Conservation (phyloP, 2,797 vertebrate genomes). For the Lacerta viridis region DNA sequence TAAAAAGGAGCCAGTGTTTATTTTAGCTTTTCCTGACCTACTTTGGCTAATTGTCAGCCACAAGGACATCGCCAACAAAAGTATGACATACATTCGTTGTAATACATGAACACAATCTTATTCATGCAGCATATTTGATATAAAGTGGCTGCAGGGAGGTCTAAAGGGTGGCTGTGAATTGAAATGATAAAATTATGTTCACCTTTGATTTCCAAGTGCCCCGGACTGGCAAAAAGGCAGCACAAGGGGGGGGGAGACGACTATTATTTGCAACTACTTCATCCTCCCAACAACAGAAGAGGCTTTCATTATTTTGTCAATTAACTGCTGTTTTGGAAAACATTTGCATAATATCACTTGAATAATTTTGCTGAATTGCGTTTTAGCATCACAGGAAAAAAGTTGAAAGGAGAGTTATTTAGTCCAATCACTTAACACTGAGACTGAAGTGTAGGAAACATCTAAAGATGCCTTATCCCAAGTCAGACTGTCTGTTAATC, state of each 20-base stretch:
- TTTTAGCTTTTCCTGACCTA: constrained; percentile 39
- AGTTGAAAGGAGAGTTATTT: background rate
- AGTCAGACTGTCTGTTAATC: background rate
- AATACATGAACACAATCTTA: constrained; percentile 22
- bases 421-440: background rate
- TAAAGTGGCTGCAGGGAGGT: background rate
- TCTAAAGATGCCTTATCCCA: background rate
- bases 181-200: constrained; percentile 12
- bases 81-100: background rate
- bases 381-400: constrained; percentile 15
- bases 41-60: constrained; percentile 33
- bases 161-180: background rate
- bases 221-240: background rate
- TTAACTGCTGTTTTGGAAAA: constrained; percentile 35
- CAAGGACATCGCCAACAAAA: constrained; percentile 29
- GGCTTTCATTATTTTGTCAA: constrained; percentile 25
- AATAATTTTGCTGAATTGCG: constrained; percentile 11
- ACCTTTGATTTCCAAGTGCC: constrained; percentile 7
- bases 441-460: background rate
- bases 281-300: background rate
- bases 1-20: constrained; percentile 33
- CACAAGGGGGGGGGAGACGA: background rate
- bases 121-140: constrained; percentile 41
- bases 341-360: background rate
- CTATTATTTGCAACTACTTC: background rate